Percentiles rank a stretch among this genome's conserved stretches.
Conservation (phyloP, 2,797 vertebrate species). For the Syngnathus rostellatus region DNA sequence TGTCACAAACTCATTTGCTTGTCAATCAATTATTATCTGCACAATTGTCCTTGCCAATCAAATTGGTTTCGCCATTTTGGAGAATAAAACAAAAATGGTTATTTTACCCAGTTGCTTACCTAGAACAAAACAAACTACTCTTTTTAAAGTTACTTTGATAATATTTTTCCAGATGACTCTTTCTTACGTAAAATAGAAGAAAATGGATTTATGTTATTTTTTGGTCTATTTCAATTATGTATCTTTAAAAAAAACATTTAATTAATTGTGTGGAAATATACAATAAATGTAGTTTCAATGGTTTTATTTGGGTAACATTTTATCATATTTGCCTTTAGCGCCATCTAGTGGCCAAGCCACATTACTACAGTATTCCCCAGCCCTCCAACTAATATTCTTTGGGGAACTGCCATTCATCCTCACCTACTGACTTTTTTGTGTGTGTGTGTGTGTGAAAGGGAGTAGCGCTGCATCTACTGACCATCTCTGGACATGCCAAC, state of each 20-base stretch:
- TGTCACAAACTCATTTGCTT: too few species aligned
- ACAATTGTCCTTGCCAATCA: too few species aligned
- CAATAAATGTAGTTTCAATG: not conserved
- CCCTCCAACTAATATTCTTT: not conserved
- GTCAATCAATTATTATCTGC: too few species aligned
- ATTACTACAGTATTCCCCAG: not conserved
- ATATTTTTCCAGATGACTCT: too few species aligned
- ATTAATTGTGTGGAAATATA: not conserved
- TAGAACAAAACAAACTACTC: too few species aligned
- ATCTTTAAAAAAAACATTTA: not conserved
- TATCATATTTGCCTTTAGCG: not conserved
- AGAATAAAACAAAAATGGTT: too few species aligned
- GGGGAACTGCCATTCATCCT: not conserved
- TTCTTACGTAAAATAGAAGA: too few species aligned
- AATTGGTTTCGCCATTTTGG: too few species aligned
- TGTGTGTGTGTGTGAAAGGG: not conserved
- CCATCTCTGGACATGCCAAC: constrained; percentile 98
- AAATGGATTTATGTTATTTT: not conserved
- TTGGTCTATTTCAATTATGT: not conserved
- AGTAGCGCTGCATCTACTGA: constrained; percentile 49
- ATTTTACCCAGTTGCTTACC: too few species aligned
- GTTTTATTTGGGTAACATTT: not conserved
- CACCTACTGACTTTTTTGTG: not conserved
- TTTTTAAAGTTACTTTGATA: too few species aligned
- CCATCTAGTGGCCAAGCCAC: not conserved